Conservation (phyloP, 2,888 invertebrate genomes). For the Polymixis flavicincta region DNA sequence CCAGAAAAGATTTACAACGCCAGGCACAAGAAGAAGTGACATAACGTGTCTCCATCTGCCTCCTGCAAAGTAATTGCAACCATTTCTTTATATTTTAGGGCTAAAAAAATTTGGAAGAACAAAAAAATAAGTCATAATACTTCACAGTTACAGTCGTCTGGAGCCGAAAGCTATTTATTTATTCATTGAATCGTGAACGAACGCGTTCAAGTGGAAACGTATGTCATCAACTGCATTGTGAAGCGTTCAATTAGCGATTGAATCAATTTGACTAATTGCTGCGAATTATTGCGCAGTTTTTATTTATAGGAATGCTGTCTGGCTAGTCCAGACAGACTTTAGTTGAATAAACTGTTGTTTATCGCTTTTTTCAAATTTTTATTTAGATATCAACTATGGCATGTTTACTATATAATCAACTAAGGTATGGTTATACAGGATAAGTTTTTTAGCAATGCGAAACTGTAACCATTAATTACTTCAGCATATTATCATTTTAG, state of each 20-base stretch:
- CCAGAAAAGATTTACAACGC: slow-evolving; percentile 13
- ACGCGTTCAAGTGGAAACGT: slow-evolving; percentile 79
- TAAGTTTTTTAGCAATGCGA: no score
- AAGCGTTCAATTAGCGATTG: slow-evolving; percentile 81
- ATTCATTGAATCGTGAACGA: slow-evolving; percentile 83
- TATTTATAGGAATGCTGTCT: slow-evolving; percentile 31
- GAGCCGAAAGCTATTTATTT: slow-evolving; percentile 82
- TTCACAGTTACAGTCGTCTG: slow-evolving; percentile 58
- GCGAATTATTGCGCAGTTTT: slow-evolving; percentile 51
- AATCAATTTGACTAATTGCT: slow-evolving; percentile 69
- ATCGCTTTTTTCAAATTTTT: background rate
- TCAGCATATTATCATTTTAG: no score
- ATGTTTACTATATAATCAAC: no score
- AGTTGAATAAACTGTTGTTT: background rate
- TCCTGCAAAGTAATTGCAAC: slow-evolving; percentile 24
- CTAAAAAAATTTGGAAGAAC: slow-evolving; percentile 17
- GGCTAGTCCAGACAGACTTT: background rate
- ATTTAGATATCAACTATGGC: background rate
- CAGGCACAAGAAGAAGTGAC: background rate
- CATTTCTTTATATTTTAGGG: slow-evolving; percentile 10
- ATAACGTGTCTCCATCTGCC: slow-evolving; percentile 5
- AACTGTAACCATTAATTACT: no score
- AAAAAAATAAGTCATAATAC: slow-evolving; percentile 70
- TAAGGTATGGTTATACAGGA: no score
- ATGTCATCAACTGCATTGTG: slow-evolving; percentile 80